Evolutionary conservation across 2,888 invertebrate species (phyloP), one percentile per base, ranked within the genome.

Genomic region (Lampropteryx suffumata): DNA sequence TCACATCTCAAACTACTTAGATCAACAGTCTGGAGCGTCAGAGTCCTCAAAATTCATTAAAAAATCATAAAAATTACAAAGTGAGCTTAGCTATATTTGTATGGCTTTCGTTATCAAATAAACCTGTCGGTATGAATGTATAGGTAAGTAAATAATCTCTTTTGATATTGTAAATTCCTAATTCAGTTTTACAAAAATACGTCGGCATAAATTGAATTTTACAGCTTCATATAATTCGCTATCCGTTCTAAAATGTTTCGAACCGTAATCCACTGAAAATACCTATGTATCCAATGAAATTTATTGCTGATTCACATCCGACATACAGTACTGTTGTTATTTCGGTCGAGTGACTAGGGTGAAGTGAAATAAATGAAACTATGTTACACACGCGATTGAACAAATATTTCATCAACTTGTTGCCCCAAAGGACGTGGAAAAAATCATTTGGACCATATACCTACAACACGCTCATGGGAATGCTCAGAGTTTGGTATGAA

Each of bases 331-430:
- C 73, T 76, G 75, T 84, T 85, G 83, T 88, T 85, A 84, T 85
- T 86, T 79, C 87, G 80, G 79, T 75, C 76, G 83, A 83, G 67
- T 76, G 83, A 78, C 71, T 82, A 70, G 81, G 74, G 74, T 85
- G 84, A 85, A 87, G 83, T 82, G 84, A 82, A 86, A 87, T 86
- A 85, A 87, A 86, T 86, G 86, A 84, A 86, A 87, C 83, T 83
- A 82, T 81, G 81, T 82, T 84, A 81, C 76, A 87, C 89, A 81
- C 80, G 76, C 82, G 80, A 86, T 82, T 86, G 84, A 83, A 69
- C 85, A 87, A 86, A 88, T 87, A 84, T 85, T 87, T 86, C 84
- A 87, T 87, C 84, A 84, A 86, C 82, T 86, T 83, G 84, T 87
- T 84, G 82, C 83, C 83, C 75, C 78, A 64, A 66, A 81, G 78